Evolutionary conservation across 2,113 vertebrate species (phyloP), one percentile per base, ranked within the genome.

Genomic region (Arvicanthis niloticus): DNA sequence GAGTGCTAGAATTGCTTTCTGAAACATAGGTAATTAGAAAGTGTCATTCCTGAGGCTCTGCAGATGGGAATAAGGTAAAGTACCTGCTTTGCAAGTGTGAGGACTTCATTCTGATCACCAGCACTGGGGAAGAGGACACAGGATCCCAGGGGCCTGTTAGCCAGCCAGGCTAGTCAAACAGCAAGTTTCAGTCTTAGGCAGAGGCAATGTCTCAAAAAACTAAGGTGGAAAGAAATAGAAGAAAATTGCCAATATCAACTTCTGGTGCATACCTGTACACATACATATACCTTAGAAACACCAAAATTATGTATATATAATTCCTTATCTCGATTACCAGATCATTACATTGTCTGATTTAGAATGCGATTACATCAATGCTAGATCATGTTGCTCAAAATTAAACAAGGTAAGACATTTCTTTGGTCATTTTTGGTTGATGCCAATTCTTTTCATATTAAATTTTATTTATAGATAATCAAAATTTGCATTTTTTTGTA

Each of bases 341-440:
- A 99, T 99, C 93, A 99, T 99, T 97, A 99, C 99, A 3, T 93
- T 99, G 24, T 99, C 99, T 75, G 99, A 99, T 98, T 98, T 99
- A 97, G 99, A 99, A 98, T 99, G 99, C 97, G 99, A 99, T 98
- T 99, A 99, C 98, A 99, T 99, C 97, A 99, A 99, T 0, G 99
- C 99, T 31, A 98, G 99, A 97, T 99, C 99, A 1, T 99, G 99
- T 98, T 99, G 99, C 97, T 99, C 99, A 81, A 99, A 99, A 97
- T 98, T 99, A 68, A 99, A 99, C 98, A 99, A 99, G 99, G 99
- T 99, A 98, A 99, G 98, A 96, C 17, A 42, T 84, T 95, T 24
- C 77, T 95, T 89, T 97, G 93, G 96, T 80, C 22, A 12, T 94
- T 96, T 95, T 51, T 78, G 62, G 53, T 76, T 65, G 19, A 82